phyloP scores from a whole-genome alignment of 2,113 vertebrate genomes.

The Chrysochloris asiatica region DNA sequence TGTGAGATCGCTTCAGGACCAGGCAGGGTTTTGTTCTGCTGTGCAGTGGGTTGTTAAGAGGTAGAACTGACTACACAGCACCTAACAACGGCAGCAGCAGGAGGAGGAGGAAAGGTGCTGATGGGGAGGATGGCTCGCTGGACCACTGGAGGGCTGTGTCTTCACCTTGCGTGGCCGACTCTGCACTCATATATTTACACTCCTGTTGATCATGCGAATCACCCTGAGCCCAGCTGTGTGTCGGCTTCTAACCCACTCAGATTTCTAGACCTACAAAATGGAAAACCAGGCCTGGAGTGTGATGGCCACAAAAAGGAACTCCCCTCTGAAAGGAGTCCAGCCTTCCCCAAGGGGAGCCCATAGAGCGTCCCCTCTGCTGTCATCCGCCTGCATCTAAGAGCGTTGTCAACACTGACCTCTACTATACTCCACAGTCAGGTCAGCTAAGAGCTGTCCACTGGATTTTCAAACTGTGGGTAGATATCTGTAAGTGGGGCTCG shows the following conservation, averaged over 20 bases:
- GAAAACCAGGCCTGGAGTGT: not conserved
- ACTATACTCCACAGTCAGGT: no score
- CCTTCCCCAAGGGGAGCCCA: not conserved
- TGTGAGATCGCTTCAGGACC: no score
- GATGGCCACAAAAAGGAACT: not conserved
- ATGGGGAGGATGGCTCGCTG: not conserved
- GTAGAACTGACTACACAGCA: no score
- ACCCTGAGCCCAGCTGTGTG: not conserved
- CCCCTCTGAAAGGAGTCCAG: not conserved
- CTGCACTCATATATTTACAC: not conserved
- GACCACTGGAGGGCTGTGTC: fast-evolving
- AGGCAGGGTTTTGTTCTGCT: no score
- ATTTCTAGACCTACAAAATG: not conserved
- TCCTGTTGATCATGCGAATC: not conserved
- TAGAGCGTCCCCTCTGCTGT: not conserved
- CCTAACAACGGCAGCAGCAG: no score
- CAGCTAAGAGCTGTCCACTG: not conserved
- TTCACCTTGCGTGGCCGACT: not conserved
- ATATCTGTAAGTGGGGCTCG: not conserved
- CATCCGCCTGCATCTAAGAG: not conserved
- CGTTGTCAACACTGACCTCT: not conserved
- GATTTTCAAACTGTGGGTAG: not conserved
- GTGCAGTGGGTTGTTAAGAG: no score
- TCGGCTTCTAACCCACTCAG: not conserved
- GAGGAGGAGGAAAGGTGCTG: not conserved